Percentiles rank a stretch among this genome's conserved stretches.
These are phyloP conservation scores for Ursus arctos DNA, from an alignment of 2,113 vertebrate genomes.

Conservation along the genomic window DNA sequence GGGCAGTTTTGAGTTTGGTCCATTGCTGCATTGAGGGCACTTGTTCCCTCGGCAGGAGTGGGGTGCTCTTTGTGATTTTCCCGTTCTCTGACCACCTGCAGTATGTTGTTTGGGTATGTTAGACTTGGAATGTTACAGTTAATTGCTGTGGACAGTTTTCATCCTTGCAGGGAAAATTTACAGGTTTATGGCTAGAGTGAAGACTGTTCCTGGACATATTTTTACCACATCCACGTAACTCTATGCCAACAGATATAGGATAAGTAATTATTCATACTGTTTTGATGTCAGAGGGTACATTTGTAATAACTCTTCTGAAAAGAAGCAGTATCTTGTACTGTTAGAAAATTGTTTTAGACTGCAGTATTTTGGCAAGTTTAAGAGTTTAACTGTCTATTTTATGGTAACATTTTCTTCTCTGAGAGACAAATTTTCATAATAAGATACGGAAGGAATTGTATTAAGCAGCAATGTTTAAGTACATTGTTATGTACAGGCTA, in stretches of 20 bases:
- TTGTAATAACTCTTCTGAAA: conserved; percentile 56
- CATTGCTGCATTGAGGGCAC: background rate
- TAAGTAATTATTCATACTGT: conserved; percentile 32
- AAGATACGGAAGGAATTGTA: background rate
- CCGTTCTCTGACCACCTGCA: background rate
- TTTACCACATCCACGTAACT: conserved; percentile 32
- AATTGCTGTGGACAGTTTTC: conserved; percentile 16
- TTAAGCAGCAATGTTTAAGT: background rate
- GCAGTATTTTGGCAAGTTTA: conserved; percentile 37
- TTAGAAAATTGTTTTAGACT: conserved; percentile 57
- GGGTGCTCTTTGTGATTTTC: background rate
- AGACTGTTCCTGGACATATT: conserved; percentile 32
- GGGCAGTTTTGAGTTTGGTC: background rate
- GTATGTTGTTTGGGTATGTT: background rate
- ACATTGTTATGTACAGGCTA: background rate
- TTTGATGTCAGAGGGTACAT: conserved; percentile 48
- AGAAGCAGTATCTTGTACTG: background rate
- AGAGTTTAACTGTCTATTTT: conserved; percentile 38
- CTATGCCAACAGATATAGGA: background rate
- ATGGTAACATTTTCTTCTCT: conserved; percentile 44
- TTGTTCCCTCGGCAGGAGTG: background rate
- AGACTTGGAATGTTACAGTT: background rate
- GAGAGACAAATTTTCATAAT: conserved; percentile 23
- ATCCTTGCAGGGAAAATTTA: conserved; percentile 6
- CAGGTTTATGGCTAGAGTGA: conserved; percentile 25